phyloP scores from a whole-genome alignment of 1,140 invertebrate species.

The Plectus sambesii region DNA sequence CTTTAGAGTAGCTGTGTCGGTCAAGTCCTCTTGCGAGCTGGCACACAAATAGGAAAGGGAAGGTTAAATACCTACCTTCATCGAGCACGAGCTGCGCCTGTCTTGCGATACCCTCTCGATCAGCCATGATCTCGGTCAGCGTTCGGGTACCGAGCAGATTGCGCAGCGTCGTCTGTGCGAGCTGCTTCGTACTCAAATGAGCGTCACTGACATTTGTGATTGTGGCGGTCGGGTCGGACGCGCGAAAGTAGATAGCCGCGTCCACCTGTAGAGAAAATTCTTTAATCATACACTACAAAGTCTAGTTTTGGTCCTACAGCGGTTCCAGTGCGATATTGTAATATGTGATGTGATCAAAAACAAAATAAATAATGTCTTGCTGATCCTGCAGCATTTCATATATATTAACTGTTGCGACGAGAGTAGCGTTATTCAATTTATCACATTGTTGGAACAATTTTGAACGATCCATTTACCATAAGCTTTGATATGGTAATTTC shows the following conservation, averaged over 20 bases:
- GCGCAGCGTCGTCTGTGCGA: conserved; percentile 52
- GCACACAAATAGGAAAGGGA: conserved; percentile 11
- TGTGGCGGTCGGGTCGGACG: conserved; percentile 35
- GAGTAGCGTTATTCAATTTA: too few species aligned
- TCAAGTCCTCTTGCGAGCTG: too few species aligned
- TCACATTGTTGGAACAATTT: too few species aligned
- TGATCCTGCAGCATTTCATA: too few species aligned
- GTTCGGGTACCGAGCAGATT: conserved; percentile 87
- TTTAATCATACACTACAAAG: background rate
- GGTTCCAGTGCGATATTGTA: background rate
- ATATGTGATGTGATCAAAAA: background rate
- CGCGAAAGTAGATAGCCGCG: conserved; percentile 34
- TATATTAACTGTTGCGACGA: too few species aligned
- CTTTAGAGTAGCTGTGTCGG: conserved; percentile 78
- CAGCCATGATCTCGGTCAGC: conserved; percentile 73
- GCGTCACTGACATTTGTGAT: conserved; percentile 27
- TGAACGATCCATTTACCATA: too few species aligned
- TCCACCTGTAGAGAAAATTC: too few species aligned
- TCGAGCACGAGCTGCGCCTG: conserved; percentile 59
- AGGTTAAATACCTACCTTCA: conserved; percentile 24
- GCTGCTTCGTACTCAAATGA: conserved; percentile 27
- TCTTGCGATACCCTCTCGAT: conserved; percentile 76
- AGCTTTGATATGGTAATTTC: too few species aligned
- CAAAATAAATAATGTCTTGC: too few species aligned
- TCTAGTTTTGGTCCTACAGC: background rate